Evolutionary conservation across 2,797 vertebrate species (phyloP), one percentile per base, ranked within the genome.

Genomic region (Clarias platycephalus): DNA sequence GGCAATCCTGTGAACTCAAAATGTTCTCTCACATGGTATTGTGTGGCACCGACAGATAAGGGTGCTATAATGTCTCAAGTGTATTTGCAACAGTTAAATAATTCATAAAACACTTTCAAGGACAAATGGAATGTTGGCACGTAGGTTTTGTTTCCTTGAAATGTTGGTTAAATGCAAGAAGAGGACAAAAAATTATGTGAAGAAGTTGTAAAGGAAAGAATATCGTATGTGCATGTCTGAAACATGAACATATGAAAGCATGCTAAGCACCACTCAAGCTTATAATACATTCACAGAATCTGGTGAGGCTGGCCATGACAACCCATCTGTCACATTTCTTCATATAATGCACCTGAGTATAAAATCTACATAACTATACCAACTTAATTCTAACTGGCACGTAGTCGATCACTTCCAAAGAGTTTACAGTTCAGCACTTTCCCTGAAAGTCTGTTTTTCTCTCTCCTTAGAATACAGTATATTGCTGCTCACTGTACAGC

Each of bases 281-380:
- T 67, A 76, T 85, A 49, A 70, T 85, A 49, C 75, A 34, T 58
- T 64, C 16, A 80, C 75, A 86, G 66, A 80, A 37, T 58, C 53
- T 72, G 40, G 18, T 37, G 44, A 55, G 64, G 57, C 26, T 13
- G 57, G 40, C 18, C 74, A 26, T 1, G 28, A 34, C 79, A 13
- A 31, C 37, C 28, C 28, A 20, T 57, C 34, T 3, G 15, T 31
- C 78, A 31, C 63, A 55, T 53, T 55, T 66, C 15, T 26, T 64
- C 20, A 34, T 40, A 58, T 34, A 70, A 60, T 1, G 5, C 34
- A 62, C 13, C 0, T 40, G 15, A 53, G 49, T 13, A 53, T 53
- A 53, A 53, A 13, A 8, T 60, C 53, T 72, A 10, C n/a, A 37
- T 15, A 24, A 75, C 55, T 10, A 2, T 31, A 8, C 71, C 55